Percentiles rank a stretch among this genome's conserved stretches.
phyloP scores from a whole-genome alignment of 2,113 vertebrate species.

The Cnemophilus loriae region DNA sequence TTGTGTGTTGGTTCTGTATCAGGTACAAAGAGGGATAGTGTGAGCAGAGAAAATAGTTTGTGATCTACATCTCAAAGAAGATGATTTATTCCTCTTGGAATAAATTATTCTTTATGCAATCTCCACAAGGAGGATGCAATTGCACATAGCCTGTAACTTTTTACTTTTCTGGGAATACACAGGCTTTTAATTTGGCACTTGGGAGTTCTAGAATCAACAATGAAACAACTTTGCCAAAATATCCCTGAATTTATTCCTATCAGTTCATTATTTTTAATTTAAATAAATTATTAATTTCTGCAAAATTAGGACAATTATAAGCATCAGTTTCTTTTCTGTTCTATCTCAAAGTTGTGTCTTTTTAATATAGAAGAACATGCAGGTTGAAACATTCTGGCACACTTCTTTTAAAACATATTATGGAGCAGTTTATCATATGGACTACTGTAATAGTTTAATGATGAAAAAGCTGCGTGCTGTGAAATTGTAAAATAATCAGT shows the following conservation, averaged over 20 bases:
- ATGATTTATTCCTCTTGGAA: neutral
- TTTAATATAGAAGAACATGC: neutral
- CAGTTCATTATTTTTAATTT: neutral
- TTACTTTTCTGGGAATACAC: neutral
- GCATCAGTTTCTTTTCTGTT: neutral
- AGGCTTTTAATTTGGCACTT: neutral
- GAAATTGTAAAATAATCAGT: neutral
- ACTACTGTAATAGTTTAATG: neutral
- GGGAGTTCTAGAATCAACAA: neutral
- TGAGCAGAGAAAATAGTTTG: neutral
- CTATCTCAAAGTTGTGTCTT: neutral
- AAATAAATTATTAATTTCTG: neutral
- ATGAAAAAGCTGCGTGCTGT: neutral
- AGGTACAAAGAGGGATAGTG: neutral
- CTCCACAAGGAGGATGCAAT: neutral
- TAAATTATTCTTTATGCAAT: neutral
- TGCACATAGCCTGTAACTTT: neutral
- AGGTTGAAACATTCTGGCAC: neutral
- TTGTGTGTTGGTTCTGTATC: neutral
- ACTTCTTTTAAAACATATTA: neutral
- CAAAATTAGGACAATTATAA: neutral
- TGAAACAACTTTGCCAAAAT: neutral
- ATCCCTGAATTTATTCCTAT: neutral
- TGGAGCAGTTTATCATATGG: neutral
- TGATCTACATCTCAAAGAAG: neutral